These are phyloP conservation scores for Harpagoxenus sublaevis DNA, from an alignment of 2,888 invertebrate genomes.

Conservation along the genomic window DNA sequence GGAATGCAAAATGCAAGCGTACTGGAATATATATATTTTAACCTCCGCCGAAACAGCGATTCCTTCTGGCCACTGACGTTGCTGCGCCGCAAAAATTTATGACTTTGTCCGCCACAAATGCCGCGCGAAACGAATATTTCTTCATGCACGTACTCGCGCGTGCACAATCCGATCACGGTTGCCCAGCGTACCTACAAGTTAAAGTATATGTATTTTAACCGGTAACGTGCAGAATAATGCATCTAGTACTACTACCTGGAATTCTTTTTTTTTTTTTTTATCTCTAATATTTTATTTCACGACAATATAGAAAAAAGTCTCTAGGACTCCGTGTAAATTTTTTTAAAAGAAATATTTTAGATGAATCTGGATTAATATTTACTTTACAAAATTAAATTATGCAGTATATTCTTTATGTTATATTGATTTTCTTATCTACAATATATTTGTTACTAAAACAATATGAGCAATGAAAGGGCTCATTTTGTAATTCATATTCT, in stretches of 20 bases:
- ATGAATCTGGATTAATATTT: background rate
- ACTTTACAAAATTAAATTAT: slow-evolving; percentile 1
- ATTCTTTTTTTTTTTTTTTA: background rate
- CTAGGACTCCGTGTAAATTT: background rate
- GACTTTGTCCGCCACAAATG: slow-evolving; percentile 43
- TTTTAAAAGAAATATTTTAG: background rate
- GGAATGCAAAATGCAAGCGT: slow-evolving; percentile 55
- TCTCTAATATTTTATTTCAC: background rate
- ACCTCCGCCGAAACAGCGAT: slow-evolving; percentile 50
- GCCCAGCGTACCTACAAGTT: slow-evolving; percentile 10
- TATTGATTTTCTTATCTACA: background rate
- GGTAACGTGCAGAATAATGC: background rate
- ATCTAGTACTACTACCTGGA: background rate
- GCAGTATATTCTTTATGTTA: background rate
- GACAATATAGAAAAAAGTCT: background rate
- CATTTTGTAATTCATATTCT: slow-evolving; percentile 2
- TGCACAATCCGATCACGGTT: slow-evolving; percentile 39
- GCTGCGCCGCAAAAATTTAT: slow-evolving; percentile 42
- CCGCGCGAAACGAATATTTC: slow-evolving; percentile 50
- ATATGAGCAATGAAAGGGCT: background rate
- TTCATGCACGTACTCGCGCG: slow-evolving; percentile 31
- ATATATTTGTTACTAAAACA: background rate
- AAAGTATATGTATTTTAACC: background rate
- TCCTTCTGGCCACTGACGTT: slow-evolving; percentile 49
- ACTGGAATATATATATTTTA: slow-evolving; percentile 45